Evolutionary conservation across 1,140 invertebrate species (phyloP).

Genomic region (Eurosta solidaginis): DNA sequence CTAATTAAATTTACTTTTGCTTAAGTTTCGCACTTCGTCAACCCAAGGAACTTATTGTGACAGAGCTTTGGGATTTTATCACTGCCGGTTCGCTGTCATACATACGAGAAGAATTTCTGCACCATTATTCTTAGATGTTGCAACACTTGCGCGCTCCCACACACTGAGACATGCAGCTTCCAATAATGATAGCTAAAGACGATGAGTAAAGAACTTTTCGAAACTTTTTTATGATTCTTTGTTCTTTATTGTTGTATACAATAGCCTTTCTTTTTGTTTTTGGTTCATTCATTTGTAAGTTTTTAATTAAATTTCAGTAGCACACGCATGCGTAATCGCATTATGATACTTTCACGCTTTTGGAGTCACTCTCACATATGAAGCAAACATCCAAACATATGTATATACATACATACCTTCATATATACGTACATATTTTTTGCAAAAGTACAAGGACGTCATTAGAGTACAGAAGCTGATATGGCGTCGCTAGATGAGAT

Average conservation of each 20-base stretch:
- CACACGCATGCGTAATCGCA: not conserved
- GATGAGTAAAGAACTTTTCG: not conserved
- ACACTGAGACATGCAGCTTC: not conserved
- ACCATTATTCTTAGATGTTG: not conserved
- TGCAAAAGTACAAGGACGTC: no score
- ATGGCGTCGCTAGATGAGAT: no score
- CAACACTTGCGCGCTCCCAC: not conserved
- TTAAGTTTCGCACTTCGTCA: not conserved
- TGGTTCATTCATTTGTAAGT: constrained; percentile 4
- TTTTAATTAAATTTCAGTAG: not conserved
- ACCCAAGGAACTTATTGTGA: not conserved
- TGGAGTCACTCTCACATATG: not conserved
- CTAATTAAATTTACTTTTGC: constrained; percentile 16
- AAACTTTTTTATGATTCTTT: no score
- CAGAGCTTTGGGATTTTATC: not conserved
- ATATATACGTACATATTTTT: no score
- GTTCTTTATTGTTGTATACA: no score
- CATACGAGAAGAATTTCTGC: not conserved
- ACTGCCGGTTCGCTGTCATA: not conserved
- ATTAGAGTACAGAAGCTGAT: no score
- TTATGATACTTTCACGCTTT: not conserved
- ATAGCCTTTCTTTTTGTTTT: not conserved
- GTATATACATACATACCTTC: no score
- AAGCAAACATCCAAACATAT: no score
- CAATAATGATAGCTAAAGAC: not conserved